Evolutionary conservation across 2,797 vertebrate genomes (phyloP), one percentile per base, ranked within the genome.

Genomic region (Rhinoraja longicauda): DNA sequence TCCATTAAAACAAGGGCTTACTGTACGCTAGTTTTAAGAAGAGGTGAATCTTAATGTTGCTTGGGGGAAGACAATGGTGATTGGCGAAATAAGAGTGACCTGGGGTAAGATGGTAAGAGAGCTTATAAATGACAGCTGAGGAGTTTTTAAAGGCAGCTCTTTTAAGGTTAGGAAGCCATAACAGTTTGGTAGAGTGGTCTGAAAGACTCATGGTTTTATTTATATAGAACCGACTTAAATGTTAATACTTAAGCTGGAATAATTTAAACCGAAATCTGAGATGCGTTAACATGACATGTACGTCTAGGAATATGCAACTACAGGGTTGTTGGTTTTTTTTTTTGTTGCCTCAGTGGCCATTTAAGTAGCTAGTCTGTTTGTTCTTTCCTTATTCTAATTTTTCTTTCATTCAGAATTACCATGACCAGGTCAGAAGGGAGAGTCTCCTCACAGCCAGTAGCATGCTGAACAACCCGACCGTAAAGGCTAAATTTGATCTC

Each of bases 381-480:
- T 45, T 9, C 15, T 19, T 77, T 36, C 15, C 36, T 45, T n/a
- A 1, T 88, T 59, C 59, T 67, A 32, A 88, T 9, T 67, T 73
- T 93, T 70, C 36, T 78, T 39, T 78, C 8, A 77, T 79, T 36
- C 93, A 98, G 97, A 96, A 96, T 81, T 98, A 97, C 93, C 97
- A 97, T 95, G 97, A 98, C 93, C 97, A 97, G 94, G 97, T 98
- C 94, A 97, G 97, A 95, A 96, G 97, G 93, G 97, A 98, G 93
- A 97, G 97, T 92, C 97, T 98, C 86, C 96, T 97, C 94, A 97
- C 97, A 92, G 97, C 97, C 94, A 97, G 97, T 93, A 97, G 97
- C 95, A 98, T 98, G 94, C 96, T 98, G 95, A 98, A 97, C 95
- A 98, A 97, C 94, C 97, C 97, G 77, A 97, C 97, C 94, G 96